Conservation (phyloP, 2,888 invertebrate species). For the Anorthoa munda region DNA sequence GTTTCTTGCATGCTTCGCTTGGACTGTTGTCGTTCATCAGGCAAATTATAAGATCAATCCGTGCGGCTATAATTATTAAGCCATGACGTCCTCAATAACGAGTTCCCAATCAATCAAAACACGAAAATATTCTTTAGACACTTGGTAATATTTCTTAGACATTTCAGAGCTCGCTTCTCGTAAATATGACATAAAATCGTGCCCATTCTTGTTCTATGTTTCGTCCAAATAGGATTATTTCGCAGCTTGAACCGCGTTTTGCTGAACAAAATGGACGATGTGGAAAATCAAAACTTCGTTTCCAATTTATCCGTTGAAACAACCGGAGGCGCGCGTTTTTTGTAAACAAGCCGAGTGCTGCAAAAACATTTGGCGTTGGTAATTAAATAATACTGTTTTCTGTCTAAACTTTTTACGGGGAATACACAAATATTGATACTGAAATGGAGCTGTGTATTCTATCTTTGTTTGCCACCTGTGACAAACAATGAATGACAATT, state of each 20-base stretch:
- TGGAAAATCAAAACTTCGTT: constrained; percentile 31
- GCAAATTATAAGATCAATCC: too few species aligned
- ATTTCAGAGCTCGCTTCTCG: background rate
- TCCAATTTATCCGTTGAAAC: constrained; percentile 26
- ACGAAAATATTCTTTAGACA: background rate
- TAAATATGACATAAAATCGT: background rate
- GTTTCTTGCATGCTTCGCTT: too few species aligned
- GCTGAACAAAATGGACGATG: constrained; percentile 2
- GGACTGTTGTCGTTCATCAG: too few species aligned
- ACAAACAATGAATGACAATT: background rate
- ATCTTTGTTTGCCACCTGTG: background rate
- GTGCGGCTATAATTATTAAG: too few species aligned
- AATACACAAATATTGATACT: constrained; percentile 1
- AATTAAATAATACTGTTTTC: constrained; percentile 10
- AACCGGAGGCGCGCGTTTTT: constrained; percentile 4
- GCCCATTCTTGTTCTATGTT: background rate
- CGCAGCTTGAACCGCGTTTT: background rate
- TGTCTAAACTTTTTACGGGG: background rate
- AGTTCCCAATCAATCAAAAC: constrained; percentile 1
- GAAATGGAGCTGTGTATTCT: background rate
- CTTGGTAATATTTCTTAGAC: background rate
- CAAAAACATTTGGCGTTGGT: background rate
- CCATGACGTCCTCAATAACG: too few species aligned
- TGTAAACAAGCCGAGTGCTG: constrained; percentile 15
- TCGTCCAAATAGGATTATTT: constrained; percentile 11